A percentile compares a stretch with the other conserved stretches of the same genome.
These are phyloP conservation scores for Gambusia affinis DNA, from an alignment of 2,113 vertebrate genomes.

Conservation along the genomic window DNA sequence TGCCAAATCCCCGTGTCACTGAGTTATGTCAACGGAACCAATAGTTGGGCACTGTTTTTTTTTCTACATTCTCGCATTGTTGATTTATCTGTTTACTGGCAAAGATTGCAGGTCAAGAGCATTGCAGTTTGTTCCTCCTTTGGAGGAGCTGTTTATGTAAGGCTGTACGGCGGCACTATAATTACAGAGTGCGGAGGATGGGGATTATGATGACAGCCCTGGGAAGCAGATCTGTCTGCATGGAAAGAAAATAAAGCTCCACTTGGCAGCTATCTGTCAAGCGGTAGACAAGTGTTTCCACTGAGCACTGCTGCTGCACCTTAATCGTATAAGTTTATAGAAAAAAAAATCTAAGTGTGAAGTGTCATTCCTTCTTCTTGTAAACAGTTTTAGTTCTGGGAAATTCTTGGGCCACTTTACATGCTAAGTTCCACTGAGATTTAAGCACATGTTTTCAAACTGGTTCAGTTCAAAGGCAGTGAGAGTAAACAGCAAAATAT, in stretches of 20 bases:
- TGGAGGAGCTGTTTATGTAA: conserved; percentile 77
- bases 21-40: conserved; percentile 33
- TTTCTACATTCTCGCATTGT: conserved; percentile 28
- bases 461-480: background rate
- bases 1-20: conserved; percentile 22
- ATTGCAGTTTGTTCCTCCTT: conserved; percentile 58
- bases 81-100: conserved; percentile 66
- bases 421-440: background rate
- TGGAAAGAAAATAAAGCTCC: conserved; percentile 42
- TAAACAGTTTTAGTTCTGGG: background rate
- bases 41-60: conserved; percentile 46
- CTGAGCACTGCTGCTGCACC: background rate
- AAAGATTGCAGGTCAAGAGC: conserved; percentile 52
- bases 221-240: conserved; percentile 63
- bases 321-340: background rate
- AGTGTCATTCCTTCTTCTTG: background rate
- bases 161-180: conserved; percentile 62
- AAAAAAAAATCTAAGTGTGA: background rate
- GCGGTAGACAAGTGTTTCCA: conserved; percentile 27
- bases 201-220: conserved; percentile 71
- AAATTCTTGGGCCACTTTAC: background rate
- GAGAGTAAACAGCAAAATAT: background rate
- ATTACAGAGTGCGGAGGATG: conserved; percentile 70
- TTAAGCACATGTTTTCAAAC: background rate
- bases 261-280: conserved; percentile 30